Percentiles rank a stretch among this genome's conserved stretches.
These are phyloP conservation scores for Brevimyrus niger DNA, from an alignment of 2,113 vertebrate species.

Conservation along the genomic window DNA sequence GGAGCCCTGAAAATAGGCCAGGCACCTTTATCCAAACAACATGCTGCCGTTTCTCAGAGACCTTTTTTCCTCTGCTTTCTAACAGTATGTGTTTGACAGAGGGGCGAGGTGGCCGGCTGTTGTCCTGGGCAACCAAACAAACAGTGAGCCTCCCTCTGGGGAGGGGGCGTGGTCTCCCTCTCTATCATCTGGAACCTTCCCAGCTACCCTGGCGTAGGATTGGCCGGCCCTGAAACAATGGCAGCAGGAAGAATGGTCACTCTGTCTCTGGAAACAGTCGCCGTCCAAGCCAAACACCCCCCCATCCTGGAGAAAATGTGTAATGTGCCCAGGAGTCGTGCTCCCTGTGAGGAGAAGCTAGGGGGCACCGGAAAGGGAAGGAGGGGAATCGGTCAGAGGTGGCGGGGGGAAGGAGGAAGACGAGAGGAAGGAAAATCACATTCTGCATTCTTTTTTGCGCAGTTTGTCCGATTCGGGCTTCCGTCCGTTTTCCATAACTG, in stretches of 20 bases:
- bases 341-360: too few species aligned
- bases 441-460: too few species aligned
- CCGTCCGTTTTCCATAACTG: too few species aligned
- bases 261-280: conserved; percentile 23
- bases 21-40: not conserved
- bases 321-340: not conserved
- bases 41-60: conserved; percentile 16
- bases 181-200: not conserved
- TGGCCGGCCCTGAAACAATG: conserved; percentile 10
- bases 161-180: conserved; percentile 5
- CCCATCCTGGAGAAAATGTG: too few species aligned
- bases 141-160: conserved; percentile 6
- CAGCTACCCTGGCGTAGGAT: not conserved
- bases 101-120: not conserved
- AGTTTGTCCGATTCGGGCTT: too few species aligned
- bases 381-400: too few species aligned
- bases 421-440: too few species aligned
- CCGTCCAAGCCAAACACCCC: not conserved
- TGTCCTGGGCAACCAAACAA: conserved; percentile 31
- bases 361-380: too few species aligned
- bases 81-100: not conserved
- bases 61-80: not conserved
- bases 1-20: not conserved
- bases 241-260: conserved; percentile 18
- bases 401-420: too few species aligned